phyloP scores from a whole-genome alignment of 2,888 invertebrate genomes.

The Tachina lurida region DNA sequence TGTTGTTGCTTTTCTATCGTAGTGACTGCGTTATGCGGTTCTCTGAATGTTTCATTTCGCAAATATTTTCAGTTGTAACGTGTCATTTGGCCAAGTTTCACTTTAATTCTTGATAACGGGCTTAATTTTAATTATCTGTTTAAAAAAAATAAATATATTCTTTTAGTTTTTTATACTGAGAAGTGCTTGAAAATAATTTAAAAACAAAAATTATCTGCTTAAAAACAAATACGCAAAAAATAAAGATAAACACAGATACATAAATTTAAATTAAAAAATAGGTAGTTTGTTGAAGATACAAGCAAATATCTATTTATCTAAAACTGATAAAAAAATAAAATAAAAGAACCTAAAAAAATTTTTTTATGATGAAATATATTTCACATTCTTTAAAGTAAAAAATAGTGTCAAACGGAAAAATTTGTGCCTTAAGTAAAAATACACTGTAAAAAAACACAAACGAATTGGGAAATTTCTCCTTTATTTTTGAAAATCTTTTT shows the following conservation, averaged over 20 bases:
- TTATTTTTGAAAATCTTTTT: too few species aligned
- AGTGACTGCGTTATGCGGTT: constrained; percentile 49
- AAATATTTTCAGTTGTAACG: constrained; percentile 71
- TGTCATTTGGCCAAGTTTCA: constrained; percentile 70
- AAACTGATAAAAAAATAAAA: too few species aligned
- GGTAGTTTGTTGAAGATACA: too few species aligned
- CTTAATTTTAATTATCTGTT: neutral
- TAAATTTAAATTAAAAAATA: too few species aligned
- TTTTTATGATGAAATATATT: too few species aligned
- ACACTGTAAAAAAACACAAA: too few species aligned
- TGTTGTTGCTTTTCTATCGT: constrained; percentile 22
- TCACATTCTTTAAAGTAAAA: too few species aligned
- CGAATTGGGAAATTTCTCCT: too few species aligned
- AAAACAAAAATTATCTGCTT: neutral
- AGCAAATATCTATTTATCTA: too few species aligned
- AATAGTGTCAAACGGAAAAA: too few species aligned
- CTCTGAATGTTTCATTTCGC: constrained; percentile 56
- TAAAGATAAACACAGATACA: neutral
- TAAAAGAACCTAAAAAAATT: too few species aligned
- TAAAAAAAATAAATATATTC: neutral
- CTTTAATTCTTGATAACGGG: constrained; percentile 42
- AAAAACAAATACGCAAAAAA: neutral
- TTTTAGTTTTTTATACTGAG: neutral
- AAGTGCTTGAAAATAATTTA: constrained; percentile 7
- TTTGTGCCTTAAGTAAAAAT: too few species aligned